Conservation (phyloP, 2,888 invertebrate genomes). For the Candidula unifasciata region DNA sequence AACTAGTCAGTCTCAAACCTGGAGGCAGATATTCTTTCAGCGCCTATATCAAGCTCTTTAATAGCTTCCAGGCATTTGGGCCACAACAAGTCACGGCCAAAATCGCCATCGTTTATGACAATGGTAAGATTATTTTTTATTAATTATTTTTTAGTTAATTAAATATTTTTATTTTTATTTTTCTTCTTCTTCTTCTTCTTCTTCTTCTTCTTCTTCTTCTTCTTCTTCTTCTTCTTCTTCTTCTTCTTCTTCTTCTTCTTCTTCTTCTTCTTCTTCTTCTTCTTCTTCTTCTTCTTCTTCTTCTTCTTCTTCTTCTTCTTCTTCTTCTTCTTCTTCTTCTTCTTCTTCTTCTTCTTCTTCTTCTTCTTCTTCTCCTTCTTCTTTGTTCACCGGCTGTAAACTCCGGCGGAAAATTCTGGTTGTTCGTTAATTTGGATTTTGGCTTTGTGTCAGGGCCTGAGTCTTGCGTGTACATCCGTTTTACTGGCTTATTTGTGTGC, state of each 20-base stretch:
- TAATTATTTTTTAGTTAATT: not conserved
- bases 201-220: slow-evolving; percentile 26
- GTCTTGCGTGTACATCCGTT: too few species aligned
- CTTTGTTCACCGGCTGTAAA: too few species aligned
- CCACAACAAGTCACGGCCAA: not conserved
- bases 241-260: slow-evolving; percentile 13
- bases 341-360: not conserved
- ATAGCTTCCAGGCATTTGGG: not conserved
- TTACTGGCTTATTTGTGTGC: too few species aligned
- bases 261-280: slow-evolving; percentile 28
- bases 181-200: slow-evolving; percentile 3
- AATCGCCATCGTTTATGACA: not conserved
- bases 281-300: slow-evolving; percentile 1
- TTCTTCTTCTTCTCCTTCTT: not conserved
- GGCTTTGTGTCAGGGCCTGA: too few species aligned
- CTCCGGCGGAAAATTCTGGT: too few species aligned
- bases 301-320: slow-evolving; percentile 28
- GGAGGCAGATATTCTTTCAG: slow-evolving; percentile 32
- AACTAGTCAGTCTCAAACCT: slow-evolving; percentile 1
- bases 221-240: slow-evolving; percentile 29
- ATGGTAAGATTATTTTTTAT: not conserved
- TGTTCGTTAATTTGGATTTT: too few species aligned
- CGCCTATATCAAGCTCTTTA: slow-evolving; percentile 23
- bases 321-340: slow-evolving; percentile 12
- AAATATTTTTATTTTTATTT: too few species aligned